Evolutionary conservation across 2,113 vertebrate species (phyloP).

Genomic region (Cyprinodon variegatus): DNA sequence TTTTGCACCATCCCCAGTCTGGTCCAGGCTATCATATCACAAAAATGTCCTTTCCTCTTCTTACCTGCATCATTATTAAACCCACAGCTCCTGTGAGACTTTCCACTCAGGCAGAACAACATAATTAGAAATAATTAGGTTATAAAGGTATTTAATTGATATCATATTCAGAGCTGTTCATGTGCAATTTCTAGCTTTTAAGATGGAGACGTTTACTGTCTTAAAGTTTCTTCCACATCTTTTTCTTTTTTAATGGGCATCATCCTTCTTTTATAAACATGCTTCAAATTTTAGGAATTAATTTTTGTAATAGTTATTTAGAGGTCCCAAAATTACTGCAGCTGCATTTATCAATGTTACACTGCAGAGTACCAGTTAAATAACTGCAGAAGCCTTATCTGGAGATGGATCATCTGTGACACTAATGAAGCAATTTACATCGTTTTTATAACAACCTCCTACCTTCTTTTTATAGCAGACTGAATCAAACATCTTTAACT

Average conservation of each 20-base stretch:
- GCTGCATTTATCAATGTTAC: neutral
- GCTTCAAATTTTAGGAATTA: neutral
- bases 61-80: conserved; percentile 12
- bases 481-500: conserved; percentile 2
- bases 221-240: neutral
- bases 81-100: neutral
- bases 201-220: neutral
- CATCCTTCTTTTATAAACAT: neutral
- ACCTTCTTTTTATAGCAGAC: neutral
- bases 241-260: neutral
- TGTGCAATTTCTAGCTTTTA: neutral
- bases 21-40: conserved; percentile 25
- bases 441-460: neutral
- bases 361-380: neutral
- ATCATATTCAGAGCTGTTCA: neutral
- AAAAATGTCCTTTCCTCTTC: conserved; percentile 18
- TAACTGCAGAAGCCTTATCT: neutral
- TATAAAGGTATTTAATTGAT: neutral
- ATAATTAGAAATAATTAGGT: neutral
- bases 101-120: neutral
- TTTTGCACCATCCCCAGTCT: conserved; percentile 21
- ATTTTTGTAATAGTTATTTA: neutral
- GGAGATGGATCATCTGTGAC: neutral
- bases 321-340: neutral
- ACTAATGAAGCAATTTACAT: neutral